These are phyloP conservation scores for Hypsopygia costalis DNA, from an alignment of 2,888 invertebrate species.

Conservation along the genomic window DNA sequence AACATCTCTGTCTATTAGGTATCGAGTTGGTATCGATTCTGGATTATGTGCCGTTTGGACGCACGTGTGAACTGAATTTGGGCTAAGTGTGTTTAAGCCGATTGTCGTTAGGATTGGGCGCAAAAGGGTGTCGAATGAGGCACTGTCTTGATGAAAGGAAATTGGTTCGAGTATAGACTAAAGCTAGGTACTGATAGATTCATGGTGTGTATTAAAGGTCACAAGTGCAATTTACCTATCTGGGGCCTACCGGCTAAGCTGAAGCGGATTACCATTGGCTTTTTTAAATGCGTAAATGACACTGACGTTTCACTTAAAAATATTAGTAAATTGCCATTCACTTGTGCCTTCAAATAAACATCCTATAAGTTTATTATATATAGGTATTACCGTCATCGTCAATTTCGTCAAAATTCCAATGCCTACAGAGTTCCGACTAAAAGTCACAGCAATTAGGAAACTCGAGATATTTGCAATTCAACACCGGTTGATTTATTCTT, in stretches of 20 bases:
- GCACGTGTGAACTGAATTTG: conserved; percentile 31
- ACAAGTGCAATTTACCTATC: no score
- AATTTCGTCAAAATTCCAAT: conserved; percentile 7
- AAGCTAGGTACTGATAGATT: no score
- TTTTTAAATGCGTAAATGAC: no score
- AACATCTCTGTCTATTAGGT: conserved; percentile 16
- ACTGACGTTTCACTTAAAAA: no score
- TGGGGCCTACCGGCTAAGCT: no score
- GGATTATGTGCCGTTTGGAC: conserved; percentile 31
- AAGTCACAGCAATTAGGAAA: conserved; percentile 19
- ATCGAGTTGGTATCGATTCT: conserved; percentile 47
- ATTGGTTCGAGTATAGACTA: neutral
- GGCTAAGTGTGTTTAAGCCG: conserved; percentile 24
- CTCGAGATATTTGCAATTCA: conserved; percentile 21
- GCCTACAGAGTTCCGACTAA: neutral
- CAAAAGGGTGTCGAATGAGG: conserved; percentile 9
- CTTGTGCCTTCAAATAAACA: no score
- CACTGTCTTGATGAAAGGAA: conserved; percentile 1
- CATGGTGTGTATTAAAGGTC: no score
- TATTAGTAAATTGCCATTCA: no score
- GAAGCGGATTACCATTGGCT: no score
- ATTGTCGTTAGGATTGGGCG: conserved; percentile 2
- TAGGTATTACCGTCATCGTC: neutral
- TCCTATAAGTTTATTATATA: no score
- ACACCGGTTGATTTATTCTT: conserved; percentile 17